A percentile compares a stretch with the other conserved stretches of the same genome.
phyloP scores from a whole-genome alignment of 2,113 vertebrate genomes.

The Callithrix jacchus region DNA sequence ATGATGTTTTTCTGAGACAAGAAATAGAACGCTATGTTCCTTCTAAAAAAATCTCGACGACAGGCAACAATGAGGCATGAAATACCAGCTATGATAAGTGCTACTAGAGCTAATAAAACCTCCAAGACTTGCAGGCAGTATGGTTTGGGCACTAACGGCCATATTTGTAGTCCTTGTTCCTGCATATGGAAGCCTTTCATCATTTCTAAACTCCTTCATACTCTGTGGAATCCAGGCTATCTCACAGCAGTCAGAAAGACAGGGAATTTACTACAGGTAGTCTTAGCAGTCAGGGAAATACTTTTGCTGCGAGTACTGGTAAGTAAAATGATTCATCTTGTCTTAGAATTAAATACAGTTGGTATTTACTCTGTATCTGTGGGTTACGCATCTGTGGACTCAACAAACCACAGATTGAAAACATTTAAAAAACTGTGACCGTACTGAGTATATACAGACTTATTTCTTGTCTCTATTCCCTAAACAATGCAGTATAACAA shows the following conservation, averaged over 20 bases:
- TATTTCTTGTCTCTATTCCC: not conserved
- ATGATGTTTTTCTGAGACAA: conserved; percentile 28
- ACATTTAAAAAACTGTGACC: not conserved
- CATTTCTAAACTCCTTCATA: not conserved
- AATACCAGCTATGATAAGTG: not conserved
- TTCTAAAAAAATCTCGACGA: not conserved
- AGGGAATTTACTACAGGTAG: not conserved
- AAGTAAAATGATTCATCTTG: not conserved
- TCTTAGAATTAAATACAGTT: not conserved
- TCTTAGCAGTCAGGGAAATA: not conserved
- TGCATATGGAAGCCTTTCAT: not conserved
- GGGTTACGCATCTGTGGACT: not conserved
- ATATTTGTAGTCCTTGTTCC: not conserved
- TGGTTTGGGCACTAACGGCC: not conserved
- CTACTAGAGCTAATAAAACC: not conserved
- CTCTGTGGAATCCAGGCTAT: not conserved
- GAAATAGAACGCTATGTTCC: not conserved
- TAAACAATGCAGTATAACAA: not conserved
- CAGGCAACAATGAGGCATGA: not conserved
- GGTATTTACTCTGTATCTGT: not conserved
- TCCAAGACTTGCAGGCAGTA: not conserved
- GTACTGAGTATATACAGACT: not conserved
- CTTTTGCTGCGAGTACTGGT: not conserved
- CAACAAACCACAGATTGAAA: not conserved
- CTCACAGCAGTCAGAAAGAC: not conserved